phyloP scores from a whole-genome alignment of 2,113 vertebrate species.

The Lepus timidus region DNA sequence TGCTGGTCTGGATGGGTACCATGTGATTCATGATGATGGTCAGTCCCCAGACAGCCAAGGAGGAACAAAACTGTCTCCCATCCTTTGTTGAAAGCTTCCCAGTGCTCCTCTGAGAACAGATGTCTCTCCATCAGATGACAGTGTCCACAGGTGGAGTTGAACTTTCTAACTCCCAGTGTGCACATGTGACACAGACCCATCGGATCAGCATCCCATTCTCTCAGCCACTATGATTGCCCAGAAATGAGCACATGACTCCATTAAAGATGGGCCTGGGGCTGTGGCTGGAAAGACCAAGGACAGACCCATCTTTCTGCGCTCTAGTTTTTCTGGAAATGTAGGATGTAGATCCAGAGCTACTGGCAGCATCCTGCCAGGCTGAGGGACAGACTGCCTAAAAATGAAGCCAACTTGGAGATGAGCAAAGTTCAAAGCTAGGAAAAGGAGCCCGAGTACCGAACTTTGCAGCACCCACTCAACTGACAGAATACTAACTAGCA shows the following conservation, averaged over 20 bases:
- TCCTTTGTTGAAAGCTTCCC: background rate
- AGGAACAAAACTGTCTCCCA: too few relatives aligned
- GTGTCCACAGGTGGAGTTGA: background rate
- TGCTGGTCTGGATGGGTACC: too few relatives aligned
- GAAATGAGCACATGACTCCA: background rate
- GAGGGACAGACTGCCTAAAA: background rate
- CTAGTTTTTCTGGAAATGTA: background rate
- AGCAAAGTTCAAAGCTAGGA: background rate
- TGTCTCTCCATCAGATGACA: background rate
- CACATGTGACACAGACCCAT: background rate
- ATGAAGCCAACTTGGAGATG: rapidly evolving
- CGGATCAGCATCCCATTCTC: background rate
- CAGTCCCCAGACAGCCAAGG: too few relatives aligned
- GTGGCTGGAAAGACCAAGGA: background rate
- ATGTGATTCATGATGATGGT: too few relatives aligned
- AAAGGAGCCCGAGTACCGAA: background rate
- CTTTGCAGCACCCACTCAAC: rapidly evolving
- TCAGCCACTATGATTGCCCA: background rate
- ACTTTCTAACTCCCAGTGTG: background rate
- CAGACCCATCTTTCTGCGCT: rapidly evolving
- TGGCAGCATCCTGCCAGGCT: background rate
- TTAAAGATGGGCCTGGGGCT: background rate
- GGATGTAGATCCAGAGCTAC: background rate
- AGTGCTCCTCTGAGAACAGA: background rate
- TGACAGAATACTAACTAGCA: background rate